Percentiles rank a stretch among this genome's conserved stretches.
These are phyloP conservation scores for Sphecodes monilicornis DNA, from an alignment of 2,888 invertebrate genomes.

Conservation along the genomic window DNA sequence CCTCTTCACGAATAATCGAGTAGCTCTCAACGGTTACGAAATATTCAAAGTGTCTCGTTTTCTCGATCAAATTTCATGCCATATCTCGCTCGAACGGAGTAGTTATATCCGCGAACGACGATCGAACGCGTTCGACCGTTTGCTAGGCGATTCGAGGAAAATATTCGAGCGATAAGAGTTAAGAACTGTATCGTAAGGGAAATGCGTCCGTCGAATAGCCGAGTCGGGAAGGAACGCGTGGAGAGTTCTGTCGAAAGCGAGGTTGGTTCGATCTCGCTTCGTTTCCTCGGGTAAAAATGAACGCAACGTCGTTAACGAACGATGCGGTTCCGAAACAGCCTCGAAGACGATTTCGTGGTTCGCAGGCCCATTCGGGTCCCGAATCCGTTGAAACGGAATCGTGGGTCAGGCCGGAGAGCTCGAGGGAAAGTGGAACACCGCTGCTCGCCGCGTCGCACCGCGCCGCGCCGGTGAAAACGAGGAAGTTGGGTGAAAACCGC, in stretches of 20 bases:
- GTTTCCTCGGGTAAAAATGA: not conserved
- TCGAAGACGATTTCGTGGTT: constrained; percentile 38
- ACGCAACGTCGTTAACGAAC: not conserved
- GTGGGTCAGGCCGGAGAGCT: constrained; percentile 63
- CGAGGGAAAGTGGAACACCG: constrained; percentile 83
- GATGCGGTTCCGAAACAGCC: not conserved
- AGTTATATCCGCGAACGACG: not conserved
- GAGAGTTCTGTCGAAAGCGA: not conserved
- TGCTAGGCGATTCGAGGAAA: too few relatives aligned
- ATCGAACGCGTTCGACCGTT: not conserved
- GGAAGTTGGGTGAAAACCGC: constrained; percentile 83
- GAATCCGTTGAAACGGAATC: constrained; percentile 53
- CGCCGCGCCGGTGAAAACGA: constrained; percentile 80
- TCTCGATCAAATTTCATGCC: not conserved
- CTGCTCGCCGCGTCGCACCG: constrained; percentile 62
- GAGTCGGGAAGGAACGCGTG: not conserved
- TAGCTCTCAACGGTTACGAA: not conserved
- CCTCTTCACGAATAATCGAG: not conserved
- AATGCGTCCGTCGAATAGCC: not conserved
- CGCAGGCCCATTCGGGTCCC: constrained; percentile 40
- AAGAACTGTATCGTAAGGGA: too few relatives aligned
- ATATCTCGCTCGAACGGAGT: not conserved
- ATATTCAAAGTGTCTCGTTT: constrained; percentile 1
- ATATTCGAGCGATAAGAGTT: too few relatives aligned
- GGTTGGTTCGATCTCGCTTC: not conserved